These are phyloP conservation scores for Eublepharis macularius DNA, from an alignment of 2,113 vertebrate species.

Conservation along the genomic window DNA sequence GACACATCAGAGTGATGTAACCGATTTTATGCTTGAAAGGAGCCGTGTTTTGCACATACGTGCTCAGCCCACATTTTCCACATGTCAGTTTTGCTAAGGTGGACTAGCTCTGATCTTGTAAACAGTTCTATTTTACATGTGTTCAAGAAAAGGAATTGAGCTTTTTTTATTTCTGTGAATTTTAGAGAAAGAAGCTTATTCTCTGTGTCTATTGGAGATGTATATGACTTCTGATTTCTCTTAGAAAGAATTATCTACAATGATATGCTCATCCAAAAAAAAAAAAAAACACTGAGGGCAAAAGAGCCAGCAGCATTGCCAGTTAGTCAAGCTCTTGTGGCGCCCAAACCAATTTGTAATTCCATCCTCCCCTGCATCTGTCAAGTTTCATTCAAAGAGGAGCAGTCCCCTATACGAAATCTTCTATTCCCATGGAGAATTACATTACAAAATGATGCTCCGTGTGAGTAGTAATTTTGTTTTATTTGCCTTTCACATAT, in stretches of 20 bases:
- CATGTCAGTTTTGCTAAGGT: neutral
- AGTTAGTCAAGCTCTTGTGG: neutral
- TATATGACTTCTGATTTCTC: neutral
- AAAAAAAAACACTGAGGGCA: neutral
- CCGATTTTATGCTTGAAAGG: too few species aligned
- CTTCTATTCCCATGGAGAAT: slow-evolving; percentile 71
- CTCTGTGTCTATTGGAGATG: neutral
- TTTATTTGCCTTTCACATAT: slow-evolving; percentile 79
- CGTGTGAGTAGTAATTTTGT: slow-evolving; percentile 72
- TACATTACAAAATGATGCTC: slow-evolving; percentile 73
- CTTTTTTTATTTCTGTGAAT: neutral
- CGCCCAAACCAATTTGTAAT: slow-evolving; percentile 36
- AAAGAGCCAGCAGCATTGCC: slow-evolving; percentile 22
- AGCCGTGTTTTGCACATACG: neutral
- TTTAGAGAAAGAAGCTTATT: neutral
- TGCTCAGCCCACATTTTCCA: neutral
- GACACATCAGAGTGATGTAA: too few species aligned
- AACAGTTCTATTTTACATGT: neutral
- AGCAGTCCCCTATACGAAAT: slow-evolving; percentile 55
- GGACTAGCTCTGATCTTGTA: neutral
- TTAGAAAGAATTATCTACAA: slow-evolving; percentile 17
- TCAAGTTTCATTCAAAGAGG: slow-evolving; percentile 55
- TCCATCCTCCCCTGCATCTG: slow-evolving; percentile 42
- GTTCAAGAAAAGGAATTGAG: neutral
- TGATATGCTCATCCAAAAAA: slow-evolving; percentile 7